A percentile compares a stretch with the other conserved stretches of the same genome.
phyloP scores from a whole-genome alignment of 2,888 invertebrate species.

The Amphipoea oculea region DNA sequence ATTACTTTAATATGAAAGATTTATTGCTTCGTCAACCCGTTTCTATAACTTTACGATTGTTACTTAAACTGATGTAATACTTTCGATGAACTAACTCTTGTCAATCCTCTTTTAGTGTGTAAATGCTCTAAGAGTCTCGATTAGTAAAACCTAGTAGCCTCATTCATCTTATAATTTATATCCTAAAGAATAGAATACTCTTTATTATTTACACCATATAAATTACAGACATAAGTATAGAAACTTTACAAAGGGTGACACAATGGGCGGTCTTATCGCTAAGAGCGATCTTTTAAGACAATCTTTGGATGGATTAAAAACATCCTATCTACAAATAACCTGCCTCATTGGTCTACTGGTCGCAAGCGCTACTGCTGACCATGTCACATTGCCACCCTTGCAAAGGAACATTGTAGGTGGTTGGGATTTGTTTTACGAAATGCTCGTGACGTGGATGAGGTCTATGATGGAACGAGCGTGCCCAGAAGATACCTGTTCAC shows the following conservation, averaged over 20 bases:
- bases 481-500: too few species aligned
- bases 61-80: conserved; percentile 9
- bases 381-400: background rate
- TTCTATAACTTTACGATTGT: conserved; percentile 32
- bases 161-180: background rate
- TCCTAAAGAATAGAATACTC: too few species aligned
- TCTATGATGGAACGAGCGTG: background rate
- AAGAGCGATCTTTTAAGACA: too few species aligned
- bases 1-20: conserved; percentile 1
- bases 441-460: background rate
- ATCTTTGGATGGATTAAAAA: too few species aligned
- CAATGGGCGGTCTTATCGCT: too few species aligned
- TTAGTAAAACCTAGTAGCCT: background rate
- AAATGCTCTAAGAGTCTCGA: background rate
- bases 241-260: too few species aligned
- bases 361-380: background rate
- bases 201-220: too few species aligned
- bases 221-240: too few species aligned
- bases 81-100: background rate
- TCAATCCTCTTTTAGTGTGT: background rate
- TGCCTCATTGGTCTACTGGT: too few species aligned
- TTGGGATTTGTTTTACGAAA: background rate
- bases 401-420: background rate
- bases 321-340: background rate
- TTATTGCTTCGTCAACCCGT: conserved; percentile 9